phyloP scores from a whole-genome alignment of 2,888 invertebrate genomes.

The Platycheirus albimanus region DNA sequence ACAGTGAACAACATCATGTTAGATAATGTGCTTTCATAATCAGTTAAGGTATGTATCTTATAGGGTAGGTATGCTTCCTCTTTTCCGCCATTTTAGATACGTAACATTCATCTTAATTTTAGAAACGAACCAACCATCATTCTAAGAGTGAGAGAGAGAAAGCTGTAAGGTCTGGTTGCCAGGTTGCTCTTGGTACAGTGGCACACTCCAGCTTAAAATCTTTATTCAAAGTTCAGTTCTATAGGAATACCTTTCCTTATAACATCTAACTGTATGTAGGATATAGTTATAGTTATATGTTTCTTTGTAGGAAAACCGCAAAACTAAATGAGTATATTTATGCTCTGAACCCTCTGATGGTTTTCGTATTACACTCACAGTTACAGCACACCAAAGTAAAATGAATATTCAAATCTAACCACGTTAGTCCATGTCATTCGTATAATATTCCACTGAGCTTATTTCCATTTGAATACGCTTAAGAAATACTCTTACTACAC shows the following conservation, averaged over 20 bases:
- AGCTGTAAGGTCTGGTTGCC: neutral
- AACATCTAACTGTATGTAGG: no score
- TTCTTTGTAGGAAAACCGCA: slow-evolving; percentile 9
- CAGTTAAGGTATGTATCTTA: slow-evolving; percentile 34
- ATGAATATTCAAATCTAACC: slow-evolving; percentile 67
- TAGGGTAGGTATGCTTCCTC: slow-evolving; percentile 1
- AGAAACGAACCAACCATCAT: slow-evolving; percentile 48
- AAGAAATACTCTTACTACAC: slow-evolving; percentile 26
- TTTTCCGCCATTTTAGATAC: slow-evolving; percentile 54
- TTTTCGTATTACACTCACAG: slow-evolving; percentile 44
- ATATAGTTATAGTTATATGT: no score
- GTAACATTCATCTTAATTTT: slow-evolving; percentile 63
- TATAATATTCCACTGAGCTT: slow-evolving; percentile 47
- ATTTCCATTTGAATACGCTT: slow-evolving; percentile 59
- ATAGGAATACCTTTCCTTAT: neutral
- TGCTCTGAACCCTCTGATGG: slow-evolving; percentile 33
- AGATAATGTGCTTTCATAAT: slow-evolving; percentile 58
- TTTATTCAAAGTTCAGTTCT: neutral
- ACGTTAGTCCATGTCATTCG: slow-evolving; percentile 41
- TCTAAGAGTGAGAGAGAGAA: neutral
- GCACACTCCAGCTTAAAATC: neutral
- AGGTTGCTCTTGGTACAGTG: no score
- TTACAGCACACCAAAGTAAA: slow-evolving; percentile 34
- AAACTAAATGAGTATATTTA: slow-evolving; percentile 23
- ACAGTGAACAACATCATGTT: slow-evolving; percentile 50